Evolutionary conservation across 2,888 invertebrate species (phyloP).

Genomic region (Nasonovia ribisnigri): DNA sequence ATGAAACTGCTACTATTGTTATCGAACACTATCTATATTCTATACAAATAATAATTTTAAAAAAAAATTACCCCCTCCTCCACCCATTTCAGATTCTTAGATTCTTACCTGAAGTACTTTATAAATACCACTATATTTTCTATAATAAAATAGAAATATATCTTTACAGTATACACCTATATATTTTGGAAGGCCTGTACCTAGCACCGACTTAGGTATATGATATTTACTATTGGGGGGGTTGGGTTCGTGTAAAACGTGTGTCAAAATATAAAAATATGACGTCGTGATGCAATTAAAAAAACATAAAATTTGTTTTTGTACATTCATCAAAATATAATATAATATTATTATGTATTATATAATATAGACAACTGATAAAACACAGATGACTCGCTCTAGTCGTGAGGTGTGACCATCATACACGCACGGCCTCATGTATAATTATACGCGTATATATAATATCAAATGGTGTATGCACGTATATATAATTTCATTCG

Average conservation of each 20-base stretch:
- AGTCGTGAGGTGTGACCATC: slow-evolving; percentile 24
- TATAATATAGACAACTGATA: not conserved
- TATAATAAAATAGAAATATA: too few species aligned
- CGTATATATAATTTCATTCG: not conserved
- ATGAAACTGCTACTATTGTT: too few species aligned
- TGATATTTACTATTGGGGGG: not conserved
- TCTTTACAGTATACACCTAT: too few species aligned
- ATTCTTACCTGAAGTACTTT: too few species aligned
- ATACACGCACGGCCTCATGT: not conserved
- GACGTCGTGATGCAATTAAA: not conserved
- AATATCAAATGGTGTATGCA: not conserved
- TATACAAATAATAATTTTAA: too few species aligned
- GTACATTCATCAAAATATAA: not conserved
- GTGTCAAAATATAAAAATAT: not conserved
- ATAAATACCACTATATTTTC: too few species aligned
- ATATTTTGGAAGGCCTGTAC: too few species aligned
- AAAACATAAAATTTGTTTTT: not conserved
- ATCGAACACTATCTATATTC: too few species aligned
- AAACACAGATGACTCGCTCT: slow-evolving; percentile 30
- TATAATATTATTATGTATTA: not conserved
- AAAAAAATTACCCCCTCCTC: too few species aligned
- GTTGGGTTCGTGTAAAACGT: not conserved
- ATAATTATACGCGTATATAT: not conserved
- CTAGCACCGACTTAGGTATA: not conserved
- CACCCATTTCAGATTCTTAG: too few species aligned